phyloP scores from a whole-genome alignment of 64 coral and sea anemone species.

The Actinia tenebrosa region DNA sequence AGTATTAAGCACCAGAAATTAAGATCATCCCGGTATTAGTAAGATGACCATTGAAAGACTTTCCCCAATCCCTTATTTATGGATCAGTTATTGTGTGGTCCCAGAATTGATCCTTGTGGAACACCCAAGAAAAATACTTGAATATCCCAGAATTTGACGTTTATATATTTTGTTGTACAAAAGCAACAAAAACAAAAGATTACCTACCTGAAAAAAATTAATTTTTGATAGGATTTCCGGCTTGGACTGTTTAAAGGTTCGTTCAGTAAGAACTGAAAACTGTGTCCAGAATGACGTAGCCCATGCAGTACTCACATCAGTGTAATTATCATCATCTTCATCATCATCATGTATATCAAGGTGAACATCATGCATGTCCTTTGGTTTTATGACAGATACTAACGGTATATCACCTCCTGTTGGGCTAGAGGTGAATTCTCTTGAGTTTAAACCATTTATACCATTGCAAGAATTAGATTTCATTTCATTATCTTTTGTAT shows the following conservation, averaged over 20 bases:
- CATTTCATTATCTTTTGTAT: neutral
- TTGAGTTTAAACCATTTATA: neutral
- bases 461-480: neutral
- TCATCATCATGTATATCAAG: slow-evolving; percentile 54
- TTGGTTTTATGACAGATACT: neutral
- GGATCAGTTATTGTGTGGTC: too few relatives aligned
- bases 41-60: too few relatives aligned
- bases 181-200: neutral
- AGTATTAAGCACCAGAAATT: too few relatives aligned
- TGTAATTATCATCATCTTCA: slow-evolving; percentile 53
- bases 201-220: slow-evolving; percentile 62
- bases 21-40: too few relatives aligned
- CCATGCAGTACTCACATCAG: slow-evolving; percentile 63
- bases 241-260: slow-evolving; percentile 91
- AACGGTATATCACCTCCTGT: neutral
- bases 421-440: neutral
- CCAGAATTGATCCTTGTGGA: too few relatives aligned
- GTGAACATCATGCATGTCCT: slow-evolving; percentile 15
- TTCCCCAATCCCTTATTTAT: too few relatives aligned
- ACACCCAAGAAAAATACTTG: too few relatives aligned
- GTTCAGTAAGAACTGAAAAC: slow-evolving; percentile 67
- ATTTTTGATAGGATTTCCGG: slow-evolving; percentile 91
- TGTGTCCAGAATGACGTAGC: slow-evolving; percentile 96
- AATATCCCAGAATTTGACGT: too few relatives aligned
- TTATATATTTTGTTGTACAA: too few relatives aligned